Base-by-base conservation (phyloP, 2,888 invertebrate species). In the Ypsolopha sequella region DNA sequence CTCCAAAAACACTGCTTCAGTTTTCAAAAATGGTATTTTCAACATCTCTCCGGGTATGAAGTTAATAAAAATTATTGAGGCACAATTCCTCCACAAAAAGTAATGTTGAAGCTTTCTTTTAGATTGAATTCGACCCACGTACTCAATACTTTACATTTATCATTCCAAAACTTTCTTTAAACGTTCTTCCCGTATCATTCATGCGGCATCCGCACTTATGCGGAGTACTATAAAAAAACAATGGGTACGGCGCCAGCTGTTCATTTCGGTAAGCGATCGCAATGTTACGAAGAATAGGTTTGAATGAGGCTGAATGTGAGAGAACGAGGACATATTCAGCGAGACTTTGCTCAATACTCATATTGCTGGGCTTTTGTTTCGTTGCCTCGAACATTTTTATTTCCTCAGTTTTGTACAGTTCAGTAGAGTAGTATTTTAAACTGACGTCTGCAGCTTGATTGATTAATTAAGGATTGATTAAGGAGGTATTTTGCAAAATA, bases 221-320 rank as follows among this genome's bases (percentile, higher is more conserved):
- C 14, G 45, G 11, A 45, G 13, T 24, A 24, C 24, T 43, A 43
- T 46, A 48, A 63, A 62, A 61, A 70, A 71, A 76, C 71, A 77
- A 75, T 73, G 70, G 70, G 65, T 60, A 65, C 24, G 55, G 61
- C 63, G 69, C 60, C 70, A 71, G 70, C 64, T 75, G 73, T 73
- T 75, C 75, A 69, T 71, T 73, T 66, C 61, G 63, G 70, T 73
- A 73, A 74, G 69, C 75, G 73, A 71, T 71, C 69, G 64, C 63
- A 58, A 56, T 59, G 62, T 59, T 61, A 62, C 61, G 59, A 55
- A 44, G 63, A 70, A 65, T 68, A 6, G 24, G 24, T 2, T 24
- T 24, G 24, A 24, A 24, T 24, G 41, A 10, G 36, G 14, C 50
- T 24, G 24, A 24, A 24, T 24, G 24, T 24, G 24, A 24, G 24